Percentiles rank a stretch among this genome's conserved stretches.
These are phyloP conservation scores for Rafetus swinhoei DNA, from an alignment of 2,113 vertebrate genomes.

Conservation along the genomic window DNA sequence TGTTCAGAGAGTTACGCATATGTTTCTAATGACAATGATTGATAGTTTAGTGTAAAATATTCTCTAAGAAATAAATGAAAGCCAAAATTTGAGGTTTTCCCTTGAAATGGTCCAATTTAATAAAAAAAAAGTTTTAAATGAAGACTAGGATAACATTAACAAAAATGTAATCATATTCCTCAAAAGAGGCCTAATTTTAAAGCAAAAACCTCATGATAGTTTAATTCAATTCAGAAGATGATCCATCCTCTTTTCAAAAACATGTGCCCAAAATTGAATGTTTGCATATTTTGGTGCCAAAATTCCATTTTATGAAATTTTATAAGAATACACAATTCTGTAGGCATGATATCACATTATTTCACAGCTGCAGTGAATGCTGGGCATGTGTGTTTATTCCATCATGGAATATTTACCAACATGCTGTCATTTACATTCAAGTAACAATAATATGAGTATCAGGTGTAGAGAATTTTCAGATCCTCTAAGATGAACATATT, in stretches of 20 bases:
- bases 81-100: background rate
- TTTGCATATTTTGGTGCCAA: background rate
- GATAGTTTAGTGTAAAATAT: background rate
- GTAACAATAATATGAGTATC: background rate
- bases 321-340: background rate
- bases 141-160: background rate
- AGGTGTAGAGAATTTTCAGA: background rate
- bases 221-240: background rate
- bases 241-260: background rate
- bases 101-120: background rate
- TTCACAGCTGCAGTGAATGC: background rate
- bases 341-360: fast-evolving
- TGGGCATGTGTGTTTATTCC: background rate
- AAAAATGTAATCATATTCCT: fast-evolving
- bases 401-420: background rate
- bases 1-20: background rate
- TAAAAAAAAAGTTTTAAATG: background rate
- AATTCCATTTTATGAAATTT: background rate
- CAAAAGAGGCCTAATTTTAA: background rate
- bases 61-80: background rate
- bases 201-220: background rate
- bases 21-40: background rate
- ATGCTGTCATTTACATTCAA: background rate
- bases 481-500: background rate
- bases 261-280: fast-evolving